phyloP scores from a whole-genome alignment of 2,113 vertebrate genomes.

The Leptocoma aspasia region DNA sequence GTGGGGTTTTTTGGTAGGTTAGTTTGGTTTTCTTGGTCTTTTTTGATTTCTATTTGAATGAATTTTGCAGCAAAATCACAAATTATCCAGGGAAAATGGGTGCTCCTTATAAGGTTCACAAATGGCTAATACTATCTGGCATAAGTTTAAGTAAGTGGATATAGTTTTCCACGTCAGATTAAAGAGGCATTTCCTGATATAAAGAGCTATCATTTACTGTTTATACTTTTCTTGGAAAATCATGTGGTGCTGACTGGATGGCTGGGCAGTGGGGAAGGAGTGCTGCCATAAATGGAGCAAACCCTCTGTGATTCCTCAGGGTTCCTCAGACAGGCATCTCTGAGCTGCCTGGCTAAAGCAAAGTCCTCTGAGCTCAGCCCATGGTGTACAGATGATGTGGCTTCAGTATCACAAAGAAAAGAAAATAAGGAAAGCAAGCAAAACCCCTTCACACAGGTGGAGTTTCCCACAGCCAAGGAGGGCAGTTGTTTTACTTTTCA shows the following conservation, averaged over 20 bases:
- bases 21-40: neutral
- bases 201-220: neutral
- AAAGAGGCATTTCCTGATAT: slow-evolving; percentile 44
- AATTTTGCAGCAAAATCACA: neutral
- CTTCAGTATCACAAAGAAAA: neutral
- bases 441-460: rapidly evolving
- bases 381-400: rapidly evolving
- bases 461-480: neutral
- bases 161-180: slow-evolving; percentile 18
- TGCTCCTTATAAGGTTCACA: neutral
- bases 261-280: neutral
- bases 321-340: neutral
- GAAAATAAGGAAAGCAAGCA: neutral
- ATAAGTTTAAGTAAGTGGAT: neutral
- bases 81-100: neutral
- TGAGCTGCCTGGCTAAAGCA: neutral
- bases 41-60: neutral
- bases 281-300: neutral
- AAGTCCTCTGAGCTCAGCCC: neutral
- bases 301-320: neutral
- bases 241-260: neutral
- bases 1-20: neutral
- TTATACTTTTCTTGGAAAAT: slow-evolving; percentile 6
- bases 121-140: neutral
- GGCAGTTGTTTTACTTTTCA: rapidly evolving